Evolutionary conservation across 2,888 invertebrate genomes (phyloP), one percentile per base, ranked within the genome.

Genomic region (Drosophila testacea): DNA sequence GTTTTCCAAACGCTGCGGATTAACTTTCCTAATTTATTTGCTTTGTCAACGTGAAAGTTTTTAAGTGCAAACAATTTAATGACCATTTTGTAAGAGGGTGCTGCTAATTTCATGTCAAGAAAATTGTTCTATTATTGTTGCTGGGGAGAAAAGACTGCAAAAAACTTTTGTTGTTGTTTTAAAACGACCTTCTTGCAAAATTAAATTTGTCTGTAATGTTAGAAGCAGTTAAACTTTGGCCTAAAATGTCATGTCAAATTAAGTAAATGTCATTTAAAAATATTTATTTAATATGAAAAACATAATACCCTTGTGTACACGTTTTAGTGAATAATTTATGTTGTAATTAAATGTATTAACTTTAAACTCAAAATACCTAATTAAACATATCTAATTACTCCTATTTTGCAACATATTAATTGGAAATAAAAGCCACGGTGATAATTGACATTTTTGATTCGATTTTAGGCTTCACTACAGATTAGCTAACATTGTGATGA

Each of bases 51-150:
- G 55, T 11, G 7, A 51, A 69, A 74, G 54, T 75, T 73, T 50
- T 41, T 5, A n/a, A 55, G 50, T 36, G 54, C 54, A 50, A 46
- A 62, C 69, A 69, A 69, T 62, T 68, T 69, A 74, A 57, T 54
- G 42, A 38, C 16, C 39, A 56, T 32, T 73, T 74, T 48, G 28
- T 30, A 42, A 44, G 39, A 51, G 41, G 22, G 5, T 9, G 13
- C 38, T 46, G 61, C 42, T 61, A 69, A 61, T 63, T 57, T 51
- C 32, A 36, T 48, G 47, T 59, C 34, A 28, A 27, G 27, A n/a
- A 28, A 69, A 54, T 68, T 57, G 28, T 16, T 13, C 34, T 30
- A 7, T 22, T 39, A 16, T 30, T 50, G 6, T 36, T 32, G 22
- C 32, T 22, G 22, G 4, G 6, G 6, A 6, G 6, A 11, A 47